Base-by-base conservation (phyloP, 1,140 invertebrate species). In the Drosophila dunni region DNA sequence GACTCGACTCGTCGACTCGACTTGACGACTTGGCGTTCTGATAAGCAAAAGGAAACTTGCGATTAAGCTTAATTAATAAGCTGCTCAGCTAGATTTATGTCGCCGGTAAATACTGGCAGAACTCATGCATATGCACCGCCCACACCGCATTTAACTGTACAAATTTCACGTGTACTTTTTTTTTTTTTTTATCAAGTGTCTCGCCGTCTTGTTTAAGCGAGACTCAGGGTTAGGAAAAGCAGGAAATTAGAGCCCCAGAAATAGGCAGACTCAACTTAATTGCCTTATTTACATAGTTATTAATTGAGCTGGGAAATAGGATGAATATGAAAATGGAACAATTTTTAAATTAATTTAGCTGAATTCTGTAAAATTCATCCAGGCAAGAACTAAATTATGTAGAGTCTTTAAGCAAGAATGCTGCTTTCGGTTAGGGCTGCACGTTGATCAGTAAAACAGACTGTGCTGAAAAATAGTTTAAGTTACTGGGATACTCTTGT, bases 41-140 rank as follows among this genome's bases (percentile, higher is more conserved):
- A 60, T 72, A 75, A 75, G 48, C 65, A 56, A 78, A 80, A 90
- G 85, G 85, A 90, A 90, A 76, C 79, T 58, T 78, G 50, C 82
- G 79, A 82, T 90, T 90, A 90, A 80, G 82, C 79, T 90, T 90
- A 90, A 90, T 90, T 90, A 90, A 86, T 86, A 75, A 71, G 78
- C 56, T 71, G 40, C 67, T 38, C 67, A 73, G 71, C 63, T 76
- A 63, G 66, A 78, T 78, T 85, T 75, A 50, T 72, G 67, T 67
- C 62, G 58, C 20, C 40, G 48, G 62, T 24, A 15, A 56, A 54
- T 54, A 65, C 44, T 71, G 42, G 51, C 57, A 66, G 15, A 38
- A 44, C 44, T 24, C 48, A 33, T 36, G 33, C 11, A 56, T 36
- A 45, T 64, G 33, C 7, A 17, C 20, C 13, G 3, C 34, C 29